Evolutionary conservation across 2,888 invertebrate species (phyloP).

Genomic region (Petrolisthes cinctipes): DNA sequence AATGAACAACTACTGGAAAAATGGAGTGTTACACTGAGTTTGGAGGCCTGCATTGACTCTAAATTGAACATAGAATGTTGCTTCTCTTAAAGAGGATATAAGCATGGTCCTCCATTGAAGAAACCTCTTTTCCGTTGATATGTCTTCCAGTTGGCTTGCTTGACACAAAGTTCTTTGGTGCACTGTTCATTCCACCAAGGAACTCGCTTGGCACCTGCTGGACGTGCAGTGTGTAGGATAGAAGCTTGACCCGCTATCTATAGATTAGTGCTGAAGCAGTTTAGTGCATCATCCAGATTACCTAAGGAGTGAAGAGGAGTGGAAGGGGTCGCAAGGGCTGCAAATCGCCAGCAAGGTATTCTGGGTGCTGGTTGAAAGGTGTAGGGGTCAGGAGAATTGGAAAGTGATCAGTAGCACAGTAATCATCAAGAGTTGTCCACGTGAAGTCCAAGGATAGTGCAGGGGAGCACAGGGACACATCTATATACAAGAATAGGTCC

Average conservation of each 20-base stretch:
- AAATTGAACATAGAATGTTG: too few species aligned
- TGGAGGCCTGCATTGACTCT: too few species aligned
- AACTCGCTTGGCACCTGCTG: too few species aligned
- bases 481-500: not conserved
- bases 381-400: conserved; percentile 5
- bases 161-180: too few species aligned
- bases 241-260: not conserved
- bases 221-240: not conserved
- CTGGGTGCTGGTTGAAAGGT: not conserved
- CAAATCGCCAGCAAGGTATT: not conserved
- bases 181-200: too few species aligned
- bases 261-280: not conserved
- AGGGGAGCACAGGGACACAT: conserved; percentile 1
- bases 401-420: not conserved
- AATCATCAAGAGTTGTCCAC: not conserved
- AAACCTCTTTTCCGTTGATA: too few species aligned
- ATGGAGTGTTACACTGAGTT: too few species aligned
- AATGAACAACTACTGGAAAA: too few species aligned
- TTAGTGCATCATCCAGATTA: not conserved
- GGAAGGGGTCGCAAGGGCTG: not conserved
- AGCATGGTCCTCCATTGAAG: too few species aligned
- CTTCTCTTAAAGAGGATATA: too few species aligned
- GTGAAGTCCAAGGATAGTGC: conserved; percentile 9
- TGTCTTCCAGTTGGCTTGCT: too few species aligned
- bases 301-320: not conserved